Conservation (phyloP, 2,113 vertebrate species). For the Charina bottae region DNA sequence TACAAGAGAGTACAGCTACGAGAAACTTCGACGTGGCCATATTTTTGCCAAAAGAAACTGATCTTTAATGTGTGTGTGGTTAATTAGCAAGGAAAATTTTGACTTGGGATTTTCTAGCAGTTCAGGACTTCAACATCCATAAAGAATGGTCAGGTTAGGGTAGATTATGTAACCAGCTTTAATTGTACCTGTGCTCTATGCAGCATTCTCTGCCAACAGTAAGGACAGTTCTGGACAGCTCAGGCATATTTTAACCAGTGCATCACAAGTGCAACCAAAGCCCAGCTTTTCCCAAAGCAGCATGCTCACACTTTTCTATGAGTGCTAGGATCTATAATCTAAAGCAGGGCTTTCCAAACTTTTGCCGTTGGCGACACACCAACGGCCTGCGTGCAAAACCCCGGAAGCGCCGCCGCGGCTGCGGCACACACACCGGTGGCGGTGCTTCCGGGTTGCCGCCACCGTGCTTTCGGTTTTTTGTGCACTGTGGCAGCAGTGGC, state of each 20-base stretch:
- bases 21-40: background rate
- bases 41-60: background rate
- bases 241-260: background rate
- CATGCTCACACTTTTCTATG: background rate
- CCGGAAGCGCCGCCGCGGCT: too few relatives aligned
- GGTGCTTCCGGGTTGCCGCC: too few relatives aligned
- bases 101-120: background rate
- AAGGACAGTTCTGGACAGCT: background rate
- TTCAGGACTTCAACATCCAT: background rate
- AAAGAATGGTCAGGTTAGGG: background rate
- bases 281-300: background rate
- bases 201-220: background rate
- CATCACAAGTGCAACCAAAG: background rate
- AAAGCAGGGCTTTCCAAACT: too few relatives aligned
- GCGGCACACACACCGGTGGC: too few relatives aligned
- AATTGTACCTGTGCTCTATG: background rate
- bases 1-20: background rate
- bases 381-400: too few relatives aligned
- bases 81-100: background rate
- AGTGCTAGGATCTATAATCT: background rate
- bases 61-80: background rate
- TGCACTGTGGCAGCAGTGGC: too few relatives aligned
- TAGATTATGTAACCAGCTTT: background rate
- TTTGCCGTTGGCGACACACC: too few relatives aligned
- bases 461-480: too few relatives aligned